Evolutionary conservation across 1,140 invertebrate genomes (phyloP).

Genomic region (Cylas formicarius): DNA sequence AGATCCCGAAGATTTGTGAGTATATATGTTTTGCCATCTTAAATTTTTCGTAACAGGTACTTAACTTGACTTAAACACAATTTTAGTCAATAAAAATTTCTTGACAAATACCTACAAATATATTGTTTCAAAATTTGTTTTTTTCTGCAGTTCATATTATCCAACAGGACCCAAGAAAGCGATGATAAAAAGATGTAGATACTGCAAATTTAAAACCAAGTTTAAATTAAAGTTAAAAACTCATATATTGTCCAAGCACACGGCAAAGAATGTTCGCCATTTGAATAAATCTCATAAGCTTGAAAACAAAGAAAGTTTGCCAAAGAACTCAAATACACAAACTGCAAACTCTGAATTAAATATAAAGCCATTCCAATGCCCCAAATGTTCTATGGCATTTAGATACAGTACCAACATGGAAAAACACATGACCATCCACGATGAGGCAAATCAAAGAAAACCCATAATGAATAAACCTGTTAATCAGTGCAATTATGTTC

Average conservation of each 20-base stretch:
- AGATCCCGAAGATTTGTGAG: no score
- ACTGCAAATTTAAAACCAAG: conserved; percentile 14
- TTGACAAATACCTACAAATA: not conserved
- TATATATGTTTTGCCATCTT: no score
- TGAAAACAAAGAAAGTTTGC: not conserved
- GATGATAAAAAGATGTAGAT: conserved; percentile 5
- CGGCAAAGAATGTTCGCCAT: conserved; percentile 7
- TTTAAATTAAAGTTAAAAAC: conserved; percentile 13
- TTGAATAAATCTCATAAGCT: not conserved
- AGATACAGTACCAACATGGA: not conserved
- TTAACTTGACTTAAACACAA: not conserved
- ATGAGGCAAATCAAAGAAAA: conserved; percentile 9
- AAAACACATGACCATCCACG: conserved; percentile 2
- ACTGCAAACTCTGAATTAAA: not conserved
- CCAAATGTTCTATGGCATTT: conserved; percentile 3
- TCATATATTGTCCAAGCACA: no score
- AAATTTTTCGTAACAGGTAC: no score
- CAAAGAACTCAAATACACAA: no score
- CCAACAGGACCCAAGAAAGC: conserved; percentile 3
- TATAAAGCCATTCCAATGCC: conserved; percentile 2
- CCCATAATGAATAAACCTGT: not conserved
- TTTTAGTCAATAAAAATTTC: not conserved
- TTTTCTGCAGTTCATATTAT: not conserved
- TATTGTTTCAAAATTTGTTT: not conserved
- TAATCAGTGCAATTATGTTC: conserved; percentile 6